Evolutionary conservation across 2,888 invertebrate species (phyloP).

Genomic region (Caenorhabditis japonica): DNA sequence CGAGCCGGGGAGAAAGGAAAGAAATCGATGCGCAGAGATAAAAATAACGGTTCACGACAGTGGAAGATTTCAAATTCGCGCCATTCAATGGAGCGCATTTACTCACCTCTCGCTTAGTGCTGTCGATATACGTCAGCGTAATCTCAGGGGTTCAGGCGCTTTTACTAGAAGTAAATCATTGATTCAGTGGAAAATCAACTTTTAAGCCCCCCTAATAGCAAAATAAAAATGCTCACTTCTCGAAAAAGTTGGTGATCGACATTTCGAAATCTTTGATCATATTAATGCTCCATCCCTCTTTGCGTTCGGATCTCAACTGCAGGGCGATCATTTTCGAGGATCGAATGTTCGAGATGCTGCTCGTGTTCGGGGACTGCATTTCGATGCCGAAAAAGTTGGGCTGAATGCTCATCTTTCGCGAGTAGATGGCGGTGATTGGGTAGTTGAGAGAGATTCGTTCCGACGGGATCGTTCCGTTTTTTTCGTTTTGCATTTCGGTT

Average conservation of each 20-base stretch:
- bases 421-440: constrained; percentile 70
- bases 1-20: too few species aligned
- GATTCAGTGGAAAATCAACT: not conserved
- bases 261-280: constrained; percentile 71
- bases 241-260: constrained; percentile 69
- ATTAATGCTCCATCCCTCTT: constrained; percentile 70
- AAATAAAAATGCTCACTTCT: constrained; percentile 48
- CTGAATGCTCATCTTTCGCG: constrained; percentile 68
- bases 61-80: too few species aligned
- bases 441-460: constrained; percentile 67
- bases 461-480: constrained; percentile 32
- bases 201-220: not conserved
- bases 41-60: too few species aligned
- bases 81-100: too few species aligned
- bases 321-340: constrained; percentile 65
- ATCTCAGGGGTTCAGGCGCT: too few species aligned
- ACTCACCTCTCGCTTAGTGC: too few species aligned
- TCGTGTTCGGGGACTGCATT: constrained; percentile 40
- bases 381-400: constrained; percentile 74
- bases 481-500: constrained; percentile 29
- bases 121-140: too few species aligned
- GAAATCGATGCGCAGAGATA: too few species aligned
- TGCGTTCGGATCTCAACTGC: constrained; percentile 69
- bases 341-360: constrained; percentile 55
- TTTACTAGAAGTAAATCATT: too few species aligned